A percentile compares a stretch with the other conserved stretches of the same genome.
Evolutionary conservation across 2,888 invertebrate genomes (phyloP).

Genomic region (Galeopsomyia nigrocyanea): DNA sequence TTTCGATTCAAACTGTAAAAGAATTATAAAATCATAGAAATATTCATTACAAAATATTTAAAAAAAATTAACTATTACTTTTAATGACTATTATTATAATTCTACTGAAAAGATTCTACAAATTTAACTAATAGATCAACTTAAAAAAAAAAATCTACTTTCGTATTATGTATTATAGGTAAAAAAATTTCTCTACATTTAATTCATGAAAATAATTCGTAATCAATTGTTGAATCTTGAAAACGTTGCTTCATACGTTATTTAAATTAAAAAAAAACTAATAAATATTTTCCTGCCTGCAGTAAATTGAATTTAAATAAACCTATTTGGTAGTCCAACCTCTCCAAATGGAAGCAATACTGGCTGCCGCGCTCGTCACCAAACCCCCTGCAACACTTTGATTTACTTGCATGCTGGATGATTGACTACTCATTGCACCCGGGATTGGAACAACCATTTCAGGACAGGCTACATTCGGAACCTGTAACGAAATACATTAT

Average conservation of each 20-base stretch:
- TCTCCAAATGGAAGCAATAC: conserved; percentile 85
- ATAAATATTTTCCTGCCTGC: conserved; percentile 33
- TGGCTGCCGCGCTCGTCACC: conserved; percentile 86
- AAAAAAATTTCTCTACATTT: conserved; percentile 36
- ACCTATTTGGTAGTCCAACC: conserved; percentile 75
- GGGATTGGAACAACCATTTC: conserved; percentile 69
- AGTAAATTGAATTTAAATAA: conserved; percentile 28
- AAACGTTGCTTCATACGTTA: too few species aligned
- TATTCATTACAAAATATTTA: conserved; percentile 30
- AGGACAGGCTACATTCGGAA: conserved; percentile 72
- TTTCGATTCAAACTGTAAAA: conserved; percentile 33
- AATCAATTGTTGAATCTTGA: conserved; percentile 25
- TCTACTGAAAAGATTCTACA: conserved; percentile 26
- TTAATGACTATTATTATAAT: conserved; percentile 17
- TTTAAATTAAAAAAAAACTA: conserved; percentile 21
- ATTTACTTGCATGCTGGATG: conserved; percentile 65
- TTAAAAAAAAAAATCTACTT: conserved; percentile 22
- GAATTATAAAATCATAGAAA: conserved; percentile 38
- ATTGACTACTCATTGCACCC: conserved; percentile 61
- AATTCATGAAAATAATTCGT: conserved; percentile 22
- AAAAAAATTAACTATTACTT: conserved; percentile 33
- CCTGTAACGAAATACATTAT: conserved; percentile 59
- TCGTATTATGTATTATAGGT: conserved; percentile 26
- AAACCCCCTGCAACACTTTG: conserved; percentile 79
- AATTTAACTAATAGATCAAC: conserved; percentile 17